These are phyloP conservation scores for Sebastes minor DNA, from an alignment of 2,797 vertebrate genomes.

Conservation along the genomic window DNA sequence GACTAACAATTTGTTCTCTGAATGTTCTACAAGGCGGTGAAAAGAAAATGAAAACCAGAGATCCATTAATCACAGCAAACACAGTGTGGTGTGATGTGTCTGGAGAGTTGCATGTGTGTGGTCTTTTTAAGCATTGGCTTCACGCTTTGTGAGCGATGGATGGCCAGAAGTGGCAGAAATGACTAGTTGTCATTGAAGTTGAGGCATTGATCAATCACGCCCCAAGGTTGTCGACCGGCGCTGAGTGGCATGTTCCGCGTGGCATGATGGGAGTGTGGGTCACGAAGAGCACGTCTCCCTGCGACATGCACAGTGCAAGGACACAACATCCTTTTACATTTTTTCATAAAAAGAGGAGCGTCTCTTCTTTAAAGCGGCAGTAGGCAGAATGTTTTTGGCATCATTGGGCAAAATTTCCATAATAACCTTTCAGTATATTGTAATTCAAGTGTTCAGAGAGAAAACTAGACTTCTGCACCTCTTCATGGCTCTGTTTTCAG, in stretches of 20 bases:
- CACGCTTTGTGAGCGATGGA: conserved; percentile 67
- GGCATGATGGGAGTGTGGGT: conserved; percentile 36
- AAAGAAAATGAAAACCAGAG: conserved; percentile 45
- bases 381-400: too few species aligned
- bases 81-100: neutral
- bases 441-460: too few species aligned
- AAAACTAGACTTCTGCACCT: too few species aligned
- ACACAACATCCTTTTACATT: neutral
- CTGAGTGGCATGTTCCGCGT: conserved; percentile 38
- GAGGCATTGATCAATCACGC: conserved; percentile 77
- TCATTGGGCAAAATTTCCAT: too few species aligned
- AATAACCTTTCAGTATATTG: too few species aligned
- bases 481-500: too few species aligned
- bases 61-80: conserved; percentile 50
- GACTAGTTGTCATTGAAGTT: conserved; percentile 71
- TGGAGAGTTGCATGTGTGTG: conserved; percentile 26
- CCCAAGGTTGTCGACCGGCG: conserved; percentile 31
- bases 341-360: too few species aligned
- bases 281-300: conserved; percentile 9
- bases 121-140: conserved; percentile 35
- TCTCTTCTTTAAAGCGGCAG: too few species aligned
- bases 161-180: conserved; percentile 58
- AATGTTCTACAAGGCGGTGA: neutral
- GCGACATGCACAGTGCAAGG: conserved; percentile 6
- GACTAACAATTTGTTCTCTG: neutral